phyloP scores from a whole-genome alignment of 1,140 invertebrate genomes.

The Pseudomyrmex cubaensis region DNA sequence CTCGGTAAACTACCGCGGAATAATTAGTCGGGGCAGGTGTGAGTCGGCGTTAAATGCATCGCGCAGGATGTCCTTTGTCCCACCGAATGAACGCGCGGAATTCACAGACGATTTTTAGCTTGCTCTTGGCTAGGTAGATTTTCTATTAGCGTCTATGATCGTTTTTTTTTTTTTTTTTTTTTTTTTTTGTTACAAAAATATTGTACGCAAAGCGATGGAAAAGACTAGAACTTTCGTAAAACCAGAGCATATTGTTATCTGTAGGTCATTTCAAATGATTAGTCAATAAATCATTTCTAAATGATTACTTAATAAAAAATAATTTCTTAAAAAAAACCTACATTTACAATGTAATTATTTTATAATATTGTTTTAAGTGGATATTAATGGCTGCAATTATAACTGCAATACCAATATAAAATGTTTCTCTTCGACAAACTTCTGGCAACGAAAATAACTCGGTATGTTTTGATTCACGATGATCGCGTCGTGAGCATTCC shows the following conservation, averaged over 20 bases:
- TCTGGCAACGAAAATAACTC: slow-evolving; percentile 20
- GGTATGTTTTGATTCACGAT: not conserved
- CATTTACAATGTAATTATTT: slow-evolving; percentile 9
- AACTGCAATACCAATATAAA: not conserved
- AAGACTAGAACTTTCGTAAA: too few species aligned
- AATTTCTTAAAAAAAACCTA: too few species aligned
- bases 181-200: not conserved
- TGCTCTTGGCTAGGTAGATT: not conserved
- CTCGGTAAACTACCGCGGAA: slow-evolving; percentile 64
- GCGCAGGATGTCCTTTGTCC: slow-evolving; percentile 79
- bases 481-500: slow-evolving; percentile 40
- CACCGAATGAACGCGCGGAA: slow-evolving; percentile 11
- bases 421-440: not conserved
- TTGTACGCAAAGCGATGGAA: too few species aligned
- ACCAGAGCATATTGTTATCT: too few species aligned
- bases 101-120: slow-evolving; percentile 22
- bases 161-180: not conserved
- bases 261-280: too few species aligned
- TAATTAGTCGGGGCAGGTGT: slow-evolving; percentile 80
- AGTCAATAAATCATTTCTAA: too few species aligned
- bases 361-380: slow-evolving; percentile 11
- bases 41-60: slow-evolving; percentile 76
- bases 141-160: not conserved
- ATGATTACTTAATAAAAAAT: too few species aligned
- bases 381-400: not conserved